Conservation (phyloP, 2,113 vertebrate genomes). For the Genyomyrus donnyi region DNA sequence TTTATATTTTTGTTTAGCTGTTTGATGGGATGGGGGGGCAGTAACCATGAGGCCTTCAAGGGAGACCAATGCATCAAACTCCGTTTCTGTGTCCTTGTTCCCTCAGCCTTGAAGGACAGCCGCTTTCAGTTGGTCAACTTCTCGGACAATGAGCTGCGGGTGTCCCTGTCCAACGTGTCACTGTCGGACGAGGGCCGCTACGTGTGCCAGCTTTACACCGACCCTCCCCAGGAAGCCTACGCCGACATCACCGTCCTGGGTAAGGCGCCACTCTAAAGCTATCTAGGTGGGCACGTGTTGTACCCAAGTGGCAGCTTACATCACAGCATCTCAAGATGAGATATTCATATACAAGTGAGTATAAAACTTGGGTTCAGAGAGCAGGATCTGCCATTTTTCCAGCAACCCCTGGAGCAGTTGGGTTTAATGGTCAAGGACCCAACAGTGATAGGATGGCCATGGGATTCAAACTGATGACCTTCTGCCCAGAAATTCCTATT, state of each 20-base stretch:
- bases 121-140: slow-evolving; percentile 99
- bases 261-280: slow-evolving; percentile 40
- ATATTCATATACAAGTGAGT: not conserved
- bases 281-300: not conserved
- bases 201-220: slow-evolving; percentile 96
- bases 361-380: not conserved
- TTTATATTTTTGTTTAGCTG: not conserved
- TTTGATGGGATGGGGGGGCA: not conserved
- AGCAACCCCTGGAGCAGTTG: not conserved
- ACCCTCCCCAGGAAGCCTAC: slow-evolving; percentile 93
- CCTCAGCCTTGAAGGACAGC: slow-evolving; percentile 92
- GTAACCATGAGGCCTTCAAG: too few species aligned
- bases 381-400: not conserved
- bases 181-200: slow-evolving; percentile 92
- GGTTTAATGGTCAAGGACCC: not conserved
- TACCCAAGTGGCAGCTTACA: not conserved
- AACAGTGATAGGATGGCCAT: not conserved
- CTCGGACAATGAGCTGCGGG: slow-evolving; percentile 93
- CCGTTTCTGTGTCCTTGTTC: not conserved
- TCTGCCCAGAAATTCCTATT: not conserved
- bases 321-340: not conserved
- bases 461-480: not conserved
- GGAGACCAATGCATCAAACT: not conserved
- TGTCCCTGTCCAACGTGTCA: slow-evolving; percentile 94
- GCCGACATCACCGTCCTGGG: slow-evolving; percentile 92